A percentile compares a stretch with the other conserved stretches of the same genome.
Evolutionary conservation across 2,113 vertebrate genomes (phyloP).

Genomic region (Paraplagusia blochii): DNA sequence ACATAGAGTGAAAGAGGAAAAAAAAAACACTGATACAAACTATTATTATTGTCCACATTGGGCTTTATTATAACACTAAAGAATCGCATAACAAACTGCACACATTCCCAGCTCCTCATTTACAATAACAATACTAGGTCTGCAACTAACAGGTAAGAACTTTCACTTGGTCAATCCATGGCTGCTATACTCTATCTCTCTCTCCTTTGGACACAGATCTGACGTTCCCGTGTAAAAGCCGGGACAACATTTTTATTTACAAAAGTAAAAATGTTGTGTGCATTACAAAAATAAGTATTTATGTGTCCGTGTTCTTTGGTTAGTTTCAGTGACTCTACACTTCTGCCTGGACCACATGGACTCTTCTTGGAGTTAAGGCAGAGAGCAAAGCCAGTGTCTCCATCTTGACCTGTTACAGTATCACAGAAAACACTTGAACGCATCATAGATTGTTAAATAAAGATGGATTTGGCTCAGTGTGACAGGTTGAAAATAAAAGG

Average conservation of each 20-base stretch:
- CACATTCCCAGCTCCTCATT: no score
- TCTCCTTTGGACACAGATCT: background rate
- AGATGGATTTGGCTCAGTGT: constrained; percentile 66
- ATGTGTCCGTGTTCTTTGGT: constrained; percentile 46
- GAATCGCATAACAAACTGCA: no score
- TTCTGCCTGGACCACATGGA: constrained; percentile 21
- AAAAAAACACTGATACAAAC: constrained; percentile 1
- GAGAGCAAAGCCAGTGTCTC: constrained; percentile 25
- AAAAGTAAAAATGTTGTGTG: constrained; percentile 4
- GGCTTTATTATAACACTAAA: constrained; percentile 27
- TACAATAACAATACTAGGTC: no score
- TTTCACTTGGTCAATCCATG: constrained; percentile 4
- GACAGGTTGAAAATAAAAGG: constrained; percentile 44
- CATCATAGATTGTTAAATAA: constrained; percentile 43
- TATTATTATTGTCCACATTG: constrained; percentile 17
- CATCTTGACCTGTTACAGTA: constrained; percentile 19
- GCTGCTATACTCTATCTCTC: no score
- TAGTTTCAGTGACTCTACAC: constrained; percentile 21
- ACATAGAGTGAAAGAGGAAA: no score
- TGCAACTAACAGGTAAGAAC: no score
- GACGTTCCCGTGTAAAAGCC: background rate
- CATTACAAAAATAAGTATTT: constrained; percentile 19
- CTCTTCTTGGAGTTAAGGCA: constrained; percentile 62
- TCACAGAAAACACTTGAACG: constrained; percentile 32
- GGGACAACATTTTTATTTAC: constrained; percentile 16